Base-by-base conservation (phyloP, 2,888 invertebrate genomes). In the Dorcus parallelipipedus region DNA sequence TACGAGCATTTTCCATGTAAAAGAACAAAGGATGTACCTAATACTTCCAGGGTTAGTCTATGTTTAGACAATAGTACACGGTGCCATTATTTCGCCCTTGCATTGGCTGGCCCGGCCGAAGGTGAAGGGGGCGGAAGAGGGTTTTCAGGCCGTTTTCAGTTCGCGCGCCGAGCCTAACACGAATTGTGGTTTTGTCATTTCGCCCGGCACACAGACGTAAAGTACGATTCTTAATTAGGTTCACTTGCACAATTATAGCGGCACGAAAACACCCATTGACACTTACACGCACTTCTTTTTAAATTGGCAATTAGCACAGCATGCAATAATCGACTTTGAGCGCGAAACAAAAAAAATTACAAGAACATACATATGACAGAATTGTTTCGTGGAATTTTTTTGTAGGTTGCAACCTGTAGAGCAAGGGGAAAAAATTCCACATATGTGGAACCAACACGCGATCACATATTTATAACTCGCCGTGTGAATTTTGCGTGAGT, bases 141-240 rank as follows among this genome's bases (percentile, higher is more conserved):
- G 49, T 55, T 50, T 51, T 61, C 59, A 60, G 62, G 64, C 60
- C 59, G 62, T 50, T 52, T 56, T 58, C 61, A 65, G 67, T 65
- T 64, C 62, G 59, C 60, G 58, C 60, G 62, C 60, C 63, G 65
- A 65, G 52, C 59, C 62, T 64, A 60, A 64, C 65, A 64, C 63
- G 60, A 62, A 54, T 64, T 60, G 64, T 57, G 60, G 58, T 60
- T 60, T 58, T 56, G 50, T 52, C 56, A 57, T 54, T 62, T 59
- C 56, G 23, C 55, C 33, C 42, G 38, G 58, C 20, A 52, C 40
- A 9, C 33, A 20, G 23, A 42, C 9, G 41, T 48, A 58, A 58
- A 42, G 58, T 58, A 58, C 49, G 52, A 48, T 20, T 58, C 53
- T 58, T 53, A 53, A 53, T 53, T 56, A 52, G 33, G 23, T 33